Conservation (phyloP, 2,113 vertebrate species). For the Corythoichthys haematopterus region DNA sequence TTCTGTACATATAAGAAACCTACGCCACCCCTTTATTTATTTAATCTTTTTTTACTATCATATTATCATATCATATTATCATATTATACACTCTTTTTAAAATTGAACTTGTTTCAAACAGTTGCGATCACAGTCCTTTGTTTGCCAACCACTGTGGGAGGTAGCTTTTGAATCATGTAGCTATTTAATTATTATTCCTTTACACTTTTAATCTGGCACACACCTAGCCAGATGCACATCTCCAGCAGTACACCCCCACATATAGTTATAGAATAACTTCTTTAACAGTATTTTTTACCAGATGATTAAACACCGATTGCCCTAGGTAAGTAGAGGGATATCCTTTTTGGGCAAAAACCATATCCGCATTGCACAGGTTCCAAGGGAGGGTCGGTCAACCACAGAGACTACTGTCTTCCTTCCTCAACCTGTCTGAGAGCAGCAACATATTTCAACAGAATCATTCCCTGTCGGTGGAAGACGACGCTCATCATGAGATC, state of each 20-base stretch:
- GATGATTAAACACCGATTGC: not conserved
- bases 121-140: too few relatives aligned
- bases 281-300: not conserved
- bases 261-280: not conserved
- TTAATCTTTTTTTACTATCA: too few relatives aligned
- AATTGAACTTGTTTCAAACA: not conserved
- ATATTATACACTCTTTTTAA: not conserved
- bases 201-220: not conserved
- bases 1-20: too few relatives aligned
- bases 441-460: slow-evolving; percentile 53
- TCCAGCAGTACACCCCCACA: not conserved
- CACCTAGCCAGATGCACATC: not conserved
- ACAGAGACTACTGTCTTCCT: slow-evolving; percentile 36
- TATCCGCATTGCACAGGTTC: slow-evolving; percentile 13
- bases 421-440: slow-evolving; percentile 36
- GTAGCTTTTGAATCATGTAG: not conserved
- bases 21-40: too few relatives aligned
- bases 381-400: slow-evolving; percentile 44
- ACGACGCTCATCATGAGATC: slow-evolving; percentile 51
- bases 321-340: not conserved
- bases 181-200: not conserved
- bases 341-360: not conserved
- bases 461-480: slow-evolving; percentile 38
- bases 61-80: too few relatives aligned
- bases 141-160: too few relatives aligned